These are phyloP conservation scores for Orientallactaga sibirica DNA, from an alignment of 2,797 vertebrate species.

Conservation along the genomic window DNA sequence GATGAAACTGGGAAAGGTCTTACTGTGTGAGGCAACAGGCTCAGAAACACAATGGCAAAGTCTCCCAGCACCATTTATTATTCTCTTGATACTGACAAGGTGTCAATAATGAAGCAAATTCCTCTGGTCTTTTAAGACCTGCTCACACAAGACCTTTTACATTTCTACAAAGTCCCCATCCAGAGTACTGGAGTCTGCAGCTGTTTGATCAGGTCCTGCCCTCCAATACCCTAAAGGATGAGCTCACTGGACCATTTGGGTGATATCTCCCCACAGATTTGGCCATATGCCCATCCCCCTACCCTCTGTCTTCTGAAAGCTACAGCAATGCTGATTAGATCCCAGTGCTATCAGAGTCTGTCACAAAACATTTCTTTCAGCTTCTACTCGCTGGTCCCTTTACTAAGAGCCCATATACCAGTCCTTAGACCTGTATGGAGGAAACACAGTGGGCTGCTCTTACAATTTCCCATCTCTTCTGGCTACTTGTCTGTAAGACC, in stretches of 20 bases:
- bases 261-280: neutral
- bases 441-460: neutral
- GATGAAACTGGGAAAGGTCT: no score
- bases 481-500: neutral
- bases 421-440: neutral
- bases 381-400: neutral
- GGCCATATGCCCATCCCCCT: neutral
- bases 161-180: neutral
- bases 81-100: neutral
- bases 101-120: neutral
- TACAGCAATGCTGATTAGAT: neutral
- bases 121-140: neutral
- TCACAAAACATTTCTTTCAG: neutral
- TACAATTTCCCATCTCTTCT: neutral
- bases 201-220: neutral
- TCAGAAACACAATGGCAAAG: neutral
- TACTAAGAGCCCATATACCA: neutral
- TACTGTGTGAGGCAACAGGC: no score
- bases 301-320: neutral
- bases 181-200: neutral
- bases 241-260: neutral
- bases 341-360: neutral
- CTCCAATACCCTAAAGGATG: neutral
- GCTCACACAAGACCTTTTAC: neutral
- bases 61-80: neutral